Evolutionary conservation across 2,113 vertebrate species (phyloP).

Genomic region (Mus musculus): DNA sequence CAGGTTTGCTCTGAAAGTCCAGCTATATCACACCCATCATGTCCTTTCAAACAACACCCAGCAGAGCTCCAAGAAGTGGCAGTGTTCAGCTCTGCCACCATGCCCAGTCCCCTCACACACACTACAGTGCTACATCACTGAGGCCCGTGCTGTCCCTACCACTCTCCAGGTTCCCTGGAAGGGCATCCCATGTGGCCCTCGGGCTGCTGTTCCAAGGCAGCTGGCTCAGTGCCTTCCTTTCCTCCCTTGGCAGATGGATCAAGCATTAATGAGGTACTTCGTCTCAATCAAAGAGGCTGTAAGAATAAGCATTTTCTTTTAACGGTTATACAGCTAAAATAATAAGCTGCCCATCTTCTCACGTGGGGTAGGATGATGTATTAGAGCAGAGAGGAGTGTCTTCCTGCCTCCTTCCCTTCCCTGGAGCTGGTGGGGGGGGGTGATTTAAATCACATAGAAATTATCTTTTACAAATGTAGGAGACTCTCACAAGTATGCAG

Average conservation of each 20-base stretch:
- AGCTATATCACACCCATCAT: background rate
- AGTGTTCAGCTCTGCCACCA: rapidly evolving
- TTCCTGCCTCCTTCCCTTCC: background rate
- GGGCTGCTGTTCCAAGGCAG: background rate
- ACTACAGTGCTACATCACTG: background rate
- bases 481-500: background rate
- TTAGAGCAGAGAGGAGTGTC: background rate
- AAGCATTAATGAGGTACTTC: constrained; percentile 79
- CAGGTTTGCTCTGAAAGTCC: background rate
- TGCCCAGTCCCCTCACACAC: background rate
- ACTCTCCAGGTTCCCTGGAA: background rate
- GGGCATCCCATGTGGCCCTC: background rate
- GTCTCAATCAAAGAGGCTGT: constrained; percentile 61
- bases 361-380: constrained; percentile 33
- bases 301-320: constrained; percentile 72
- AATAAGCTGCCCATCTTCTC: constrained; percentile 70
- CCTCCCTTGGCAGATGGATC: constrained; percentile 70
- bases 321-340: constrained; percentile 68
- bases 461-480: background rate
- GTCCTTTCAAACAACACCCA: background rate
- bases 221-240: constrained; percentile 54
- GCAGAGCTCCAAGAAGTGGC: background rate
- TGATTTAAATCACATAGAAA: background rate
- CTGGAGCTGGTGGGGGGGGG: background rate
- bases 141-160: background rate